Conservation (phyloP, 2,113 vertebrate species). For the Beaufortia kweichowensis region DNA sequence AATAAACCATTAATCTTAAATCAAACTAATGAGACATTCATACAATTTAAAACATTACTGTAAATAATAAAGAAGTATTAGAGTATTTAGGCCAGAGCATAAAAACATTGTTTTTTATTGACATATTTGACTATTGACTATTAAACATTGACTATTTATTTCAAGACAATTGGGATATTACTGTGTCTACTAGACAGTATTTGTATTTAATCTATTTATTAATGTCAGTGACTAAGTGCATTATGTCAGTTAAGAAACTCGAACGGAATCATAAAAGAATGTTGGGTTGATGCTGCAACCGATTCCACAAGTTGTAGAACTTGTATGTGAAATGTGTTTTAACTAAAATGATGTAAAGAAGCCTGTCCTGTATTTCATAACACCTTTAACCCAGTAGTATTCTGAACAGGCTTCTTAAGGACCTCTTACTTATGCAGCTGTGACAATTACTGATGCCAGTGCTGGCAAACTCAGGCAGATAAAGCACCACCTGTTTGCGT, state of each 20-base stretch:
- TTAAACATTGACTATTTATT: no score
- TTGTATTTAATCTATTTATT: not conserved
- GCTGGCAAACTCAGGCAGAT: not conserved
- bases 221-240: not conserved
- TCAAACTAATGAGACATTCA: no score
- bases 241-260: not conserved
- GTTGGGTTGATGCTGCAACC: not conserved
- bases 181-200: not conserved
- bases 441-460: slow-evolving; percentile 10
- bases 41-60: no score
- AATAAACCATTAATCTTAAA: not conserved
- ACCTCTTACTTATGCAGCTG: slow-evolving; percentile 23
- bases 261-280: not conserved
- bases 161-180: not conserved
- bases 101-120: no score
- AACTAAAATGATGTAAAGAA: not conserved
- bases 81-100: no score
- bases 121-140: no score
- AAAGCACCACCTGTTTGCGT: slow-evolving; percentile 40
- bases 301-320: not conserved
- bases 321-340: not conserved
- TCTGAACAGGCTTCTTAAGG: not conserved
- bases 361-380: not conserved
- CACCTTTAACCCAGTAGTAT: not conserved
- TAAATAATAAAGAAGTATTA: no score